A percentile compares a stretch with the other conserved stretches of the same genome.
These are phyloP conservation scores for Corythoichthys intestinalis DNA, from an alignment of 2,113 vertebrate species.

Conservation along the genomic window DNA sequence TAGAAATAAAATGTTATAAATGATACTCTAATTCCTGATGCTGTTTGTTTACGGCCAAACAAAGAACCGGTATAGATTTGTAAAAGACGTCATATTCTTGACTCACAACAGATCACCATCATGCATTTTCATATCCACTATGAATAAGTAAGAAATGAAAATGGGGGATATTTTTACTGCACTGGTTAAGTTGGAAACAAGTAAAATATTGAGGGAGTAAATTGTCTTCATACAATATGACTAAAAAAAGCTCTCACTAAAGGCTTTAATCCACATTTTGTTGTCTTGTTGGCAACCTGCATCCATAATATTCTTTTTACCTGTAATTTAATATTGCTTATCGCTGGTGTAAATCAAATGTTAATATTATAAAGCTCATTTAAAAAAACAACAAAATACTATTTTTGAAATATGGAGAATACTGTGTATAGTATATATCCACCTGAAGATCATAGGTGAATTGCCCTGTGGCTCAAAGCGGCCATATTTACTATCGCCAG, in stretches of 20 bases:
- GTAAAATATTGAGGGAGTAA: slow-evolving; percentile 23
- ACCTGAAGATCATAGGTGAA: not conserved
- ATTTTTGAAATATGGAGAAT: not conserved
- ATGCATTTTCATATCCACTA: slow-evolving; percentile 55
- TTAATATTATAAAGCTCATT: not conserved
- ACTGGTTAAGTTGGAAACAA: slow-evolving; percentile 31
- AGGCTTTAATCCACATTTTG: not conserved
- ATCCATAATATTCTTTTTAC: not conserved
- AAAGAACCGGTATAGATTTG: slow-evolving; percentile 29
- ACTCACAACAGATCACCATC: slow-evolving; percentile 53
- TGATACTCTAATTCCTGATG: slow-evolving; percentile 43
- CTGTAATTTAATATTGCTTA: not conserved
- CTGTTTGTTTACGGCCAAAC: slow-evolving; percentile 57
- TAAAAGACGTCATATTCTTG: slow-evolving; percentile 7
- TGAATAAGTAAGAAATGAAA: slow-evolving; percentile 54
- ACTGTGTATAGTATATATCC: not conserved
- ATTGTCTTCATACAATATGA: not conserved
- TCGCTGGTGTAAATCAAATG: not conserved
- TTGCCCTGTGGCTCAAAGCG: not conserved
- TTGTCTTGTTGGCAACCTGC: not conserved
- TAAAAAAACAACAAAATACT: not conserved
- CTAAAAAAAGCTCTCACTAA: not conserved
- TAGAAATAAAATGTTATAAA: slow-evolving; percentile 30
- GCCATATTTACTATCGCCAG: not conserved
- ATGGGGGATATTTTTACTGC: slow-evolving; percentile 46